Percentiles rank a stretch among this genome's conserved stretches.
Evolutionary conservation across 1,140 invertebrate genomes (phyloP).

Genomic region (Zaprionus capensis): DNA sequence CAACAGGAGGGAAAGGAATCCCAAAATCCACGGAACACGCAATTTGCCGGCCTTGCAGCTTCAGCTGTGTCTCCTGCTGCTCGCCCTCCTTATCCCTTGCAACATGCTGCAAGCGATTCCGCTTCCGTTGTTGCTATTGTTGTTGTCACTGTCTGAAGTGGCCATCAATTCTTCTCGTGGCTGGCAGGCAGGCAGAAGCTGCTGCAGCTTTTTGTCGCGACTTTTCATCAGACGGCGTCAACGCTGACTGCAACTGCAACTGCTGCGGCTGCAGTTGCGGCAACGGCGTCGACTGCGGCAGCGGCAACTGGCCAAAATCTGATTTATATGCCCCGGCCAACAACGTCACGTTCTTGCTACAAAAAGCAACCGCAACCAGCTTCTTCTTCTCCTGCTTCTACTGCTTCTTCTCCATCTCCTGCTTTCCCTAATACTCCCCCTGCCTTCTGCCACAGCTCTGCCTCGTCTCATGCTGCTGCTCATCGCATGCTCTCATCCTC

Average conservation of each 20-base stretch:
- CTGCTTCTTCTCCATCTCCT: not conserved
- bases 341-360: constrained; percentile 64
- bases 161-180: constrained; percentile 69
- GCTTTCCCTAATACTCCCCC: not conserved
- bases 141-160: constrained; percentile 77
- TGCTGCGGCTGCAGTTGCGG: not conserved
- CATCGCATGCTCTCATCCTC: not conserved
- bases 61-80: constrained; percentile 4
- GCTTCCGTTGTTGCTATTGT: constrained; percentile 9
- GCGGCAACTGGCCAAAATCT: constrained; percentile 62
- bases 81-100: not conserved
- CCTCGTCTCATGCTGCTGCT: not conserved
- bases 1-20: constrained; percentile 2
- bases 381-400: not conserved
- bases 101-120: not conserved
- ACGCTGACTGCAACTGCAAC: constrained; percentile 1
- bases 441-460: not conserved
- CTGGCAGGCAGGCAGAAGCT: constrained; percentile 19
- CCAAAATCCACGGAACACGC: constrained; percentile 52
- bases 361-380: not conserved
- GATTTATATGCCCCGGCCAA: constrained; percentile 71
- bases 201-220: constrained; percentile 76
- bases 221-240: constrained; percentile 60
- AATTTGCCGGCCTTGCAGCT: constrained; percentile 56
- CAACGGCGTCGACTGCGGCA: constrained; percentile 11